Conservation (phyloP, 2,113 vertebrate species). For the Grallaria varia region DNA sequence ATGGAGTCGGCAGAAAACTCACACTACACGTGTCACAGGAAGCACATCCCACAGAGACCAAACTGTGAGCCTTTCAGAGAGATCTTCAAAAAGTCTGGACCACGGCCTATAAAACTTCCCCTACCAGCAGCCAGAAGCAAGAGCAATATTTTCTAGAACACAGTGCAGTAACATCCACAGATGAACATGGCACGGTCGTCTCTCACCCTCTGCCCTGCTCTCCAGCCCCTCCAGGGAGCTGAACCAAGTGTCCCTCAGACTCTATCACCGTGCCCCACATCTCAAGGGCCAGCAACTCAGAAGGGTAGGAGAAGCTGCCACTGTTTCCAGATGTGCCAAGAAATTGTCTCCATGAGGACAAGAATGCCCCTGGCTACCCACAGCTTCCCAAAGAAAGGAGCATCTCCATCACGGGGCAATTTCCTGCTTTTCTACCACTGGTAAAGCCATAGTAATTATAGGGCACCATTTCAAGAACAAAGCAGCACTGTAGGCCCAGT, state of each 20-base stretch:
- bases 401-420: fast-evolving
- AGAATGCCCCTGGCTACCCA: not conserved
- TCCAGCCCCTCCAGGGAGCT: not conserved
- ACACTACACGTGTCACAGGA: not conserved
- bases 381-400: not conserved
- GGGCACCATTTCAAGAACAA: not conserved
- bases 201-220: not conserved
- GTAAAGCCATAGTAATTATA: not conserved
- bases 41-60: not conserved
- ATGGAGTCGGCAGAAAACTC: not conserved
- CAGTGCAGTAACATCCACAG: not conserved
- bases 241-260: not conserved
- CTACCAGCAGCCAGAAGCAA: not conserved
- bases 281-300: not conserved
- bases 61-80: not conserved
- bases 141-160: not conserved
- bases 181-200: fast-evolving
- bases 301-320: not conserved
- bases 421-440: not conserved
- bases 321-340: not conserved
- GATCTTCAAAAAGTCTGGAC: not conserved
- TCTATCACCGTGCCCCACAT: fast-evolving
- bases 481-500: not conserved
- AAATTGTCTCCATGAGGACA: fast-evolving
- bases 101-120: not conserved